Percentiles rank a stretch among this genome's conserved stretches.
These are phyloP conservation scores for Pogonognathellus flavescens DNA, from an alignment of 1,140 invertebrate genomes.

Conservation along the genomic window DNA sequence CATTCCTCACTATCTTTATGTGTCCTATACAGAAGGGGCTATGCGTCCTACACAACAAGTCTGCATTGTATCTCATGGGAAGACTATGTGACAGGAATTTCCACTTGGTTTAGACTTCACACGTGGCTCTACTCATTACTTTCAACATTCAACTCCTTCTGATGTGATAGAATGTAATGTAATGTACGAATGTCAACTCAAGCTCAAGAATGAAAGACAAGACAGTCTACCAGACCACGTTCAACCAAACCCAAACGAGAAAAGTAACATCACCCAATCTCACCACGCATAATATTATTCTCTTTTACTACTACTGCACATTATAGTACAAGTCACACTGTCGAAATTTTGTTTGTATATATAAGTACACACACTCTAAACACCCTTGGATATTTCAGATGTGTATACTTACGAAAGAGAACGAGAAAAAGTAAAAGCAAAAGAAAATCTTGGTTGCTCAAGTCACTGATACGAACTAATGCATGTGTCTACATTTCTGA, in stretches of 20 bases:
- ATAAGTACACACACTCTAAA: too few relatives aligned
- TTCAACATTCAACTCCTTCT: background rate
- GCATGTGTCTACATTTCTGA: too few relatives aligned
- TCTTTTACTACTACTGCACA: too few relatives aligned
- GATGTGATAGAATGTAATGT: conserved; percentile 34
- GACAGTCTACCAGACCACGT: background rate
- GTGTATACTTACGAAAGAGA: too few relatives aligned
- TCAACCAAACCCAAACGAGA: conserved; percentile 34
- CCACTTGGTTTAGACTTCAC: conserved; percentile 49
- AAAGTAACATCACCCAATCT: background rate
- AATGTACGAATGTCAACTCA: conserved; percentile 31
- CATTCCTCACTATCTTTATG: background rate
- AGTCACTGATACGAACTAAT: too few relatives aligned
- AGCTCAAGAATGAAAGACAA: conserved; percentile 3
- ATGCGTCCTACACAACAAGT: background rate
- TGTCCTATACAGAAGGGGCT: background rate
- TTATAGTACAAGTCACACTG: too few relatives aligned
- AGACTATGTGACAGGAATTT: conserved; percentile 46
- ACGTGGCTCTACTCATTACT: conserved; percentile 46
- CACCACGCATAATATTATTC: too few relatives aligned
- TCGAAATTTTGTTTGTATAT: too few relatives aligned
- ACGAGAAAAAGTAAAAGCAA: too few relatives aligned
- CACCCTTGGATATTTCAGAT: too few relatives aligned
- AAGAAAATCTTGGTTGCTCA: too few relatives aligned
- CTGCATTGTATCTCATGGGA: background rate